Evolutionary conservation across 2,888 invertebrate genomes (phyloP), one percentile per base, ranked within the genome.

Genomic region (Ctena decussata): DNA sequence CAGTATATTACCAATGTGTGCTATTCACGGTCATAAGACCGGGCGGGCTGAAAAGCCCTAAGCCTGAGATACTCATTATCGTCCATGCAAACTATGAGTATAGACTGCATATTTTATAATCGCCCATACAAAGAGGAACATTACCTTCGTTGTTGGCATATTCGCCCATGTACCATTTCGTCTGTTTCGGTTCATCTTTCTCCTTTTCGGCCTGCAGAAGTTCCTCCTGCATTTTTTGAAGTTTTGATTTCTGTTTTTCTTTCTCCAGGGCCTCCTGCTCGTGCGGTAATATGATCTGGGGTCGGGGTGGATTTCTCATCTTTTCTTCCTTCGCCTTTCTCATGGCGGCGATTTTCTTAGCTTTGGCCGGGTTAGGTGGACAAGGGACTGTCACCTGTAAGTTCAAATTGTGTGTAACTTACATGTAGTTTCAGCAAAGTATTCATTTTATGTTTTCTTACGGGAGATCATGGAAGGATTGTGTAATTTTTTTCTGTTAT

Each of bases 101-200:
- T n/a, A n/a, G n/a, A n/a, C n/a, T n/a, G n/a, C n/a, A n/a, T n/a
- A n/a, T n/a, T n/a, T n/a, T n/a, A n/a, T n/a, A n/a, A n/a, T n/a
- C n/a, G n/a, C n/a, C n/a, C n/a, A n/a, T n/a, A n/a, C n/a, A n/a
- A n/a, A n/a, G n/a, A n/a, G n/a, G n/a, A n/a, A n/a, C n/a, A n/a
- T n/a, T 84, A 94, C 95, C 94, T 74, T 95, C 94, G 8, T 89
- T 92, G 69, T 89, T 88, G 3, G 92, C 94, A 69, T 95, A 95
- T 12, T 94, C 92, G 12, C 95, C 95, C 94, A 95, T 94, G 83
- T 95, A 95, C 95, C 95, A 95, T 46, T 92, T 92, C 69, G 90
- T 91, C 21, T 87, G 91, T 37, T 87, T 86, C 6, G 89, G 90
- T 27, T 86, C 84, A 21, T 84, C 89, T 5, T 76, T 85, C 46